A percentile compares a stretch with the other conserved stretches of the same genome.
Conservation (phyloP, 2,797 vertebrate species). For the Smutsia temminckii region DNA sequence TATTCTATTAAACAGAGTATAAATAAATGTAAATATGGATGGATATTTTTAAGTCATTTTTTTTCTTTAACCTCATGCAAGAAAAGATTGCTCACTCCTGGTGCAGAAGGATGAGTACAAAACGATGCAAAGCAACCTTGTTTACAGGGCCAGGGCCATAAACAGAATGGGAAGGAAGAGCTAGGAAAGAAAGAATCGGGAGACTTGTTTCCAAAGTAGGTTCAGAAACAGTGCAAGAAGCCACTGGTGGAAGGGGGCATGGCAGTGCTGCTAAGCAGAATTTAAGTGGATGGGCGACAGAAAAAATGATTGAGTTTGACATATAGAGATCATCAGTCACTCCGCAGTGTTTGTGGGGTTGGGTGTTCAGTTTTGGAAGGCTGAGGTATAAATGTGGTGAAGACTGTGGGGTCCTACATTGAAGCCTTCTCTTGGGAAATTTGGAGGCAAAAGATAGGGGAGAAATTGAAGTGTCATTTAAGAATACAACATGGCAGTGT, state of each 20-base stretch:
- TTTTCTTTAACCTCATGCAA: neutral
- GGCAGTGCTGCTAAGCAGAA: neutral
- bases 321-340: neutral
- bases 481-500: neutral
- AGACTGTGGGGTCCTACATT: neutral
- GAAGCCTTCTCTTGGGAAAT: neutral
- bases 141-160: neutral
- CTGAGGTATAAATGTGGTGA: neutral
- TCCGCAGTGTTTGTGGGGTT: neutral
- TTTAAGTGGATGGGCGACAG: neutral
- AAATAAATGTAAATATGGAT: neutral
- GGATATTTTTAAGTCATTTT: neutral
- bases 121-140: neutral
- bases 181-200: too few relatives aligned
- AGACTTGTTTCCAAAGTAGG: neutral
- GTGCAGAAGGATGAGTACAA: neutral
- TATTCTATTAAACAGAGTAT: neutral
- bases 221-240: neutral
- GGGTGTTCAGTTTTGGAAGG: neutral
- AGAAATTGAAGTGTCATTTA: neutral
- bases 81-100: neutral
- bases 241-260: fast-evolving
- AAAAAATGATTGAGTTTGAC: neutral
- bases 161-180: neutral
- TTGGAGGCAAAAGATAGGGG: neutral